Base-by-base conservation (phyloP, 2,113 vertebrate species). In the Morone saxatilis region DNA sequence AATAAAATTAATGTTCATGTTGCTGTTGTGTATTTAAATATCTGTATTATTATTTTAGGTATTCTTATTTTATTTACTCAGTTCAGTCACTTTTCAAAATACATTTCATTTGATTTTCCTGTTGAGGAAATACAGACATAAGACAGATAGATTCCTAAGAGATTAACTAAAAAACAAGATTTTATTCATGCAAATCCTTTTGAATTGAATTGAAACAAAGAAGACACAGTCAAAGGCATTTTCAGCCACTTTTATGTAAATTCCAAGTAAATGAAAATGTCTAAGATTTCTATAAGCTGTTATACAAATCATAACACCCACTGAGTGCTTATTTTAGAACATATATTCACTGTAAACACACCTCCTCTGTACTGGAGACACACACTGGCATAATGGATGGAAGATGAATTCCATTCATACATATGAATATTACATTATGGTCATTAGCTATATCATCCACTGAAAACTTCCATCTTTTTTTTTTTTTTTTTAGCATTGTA, bases 321-420 rank as follows among this genome's bases (percentile, higher is more conserved):
- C 76, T 65, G 20, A 25, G 10, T 57, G 51, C 61, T 86, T 53
- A 71, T 77, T 90, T 73, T 73, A 81, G 62, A 59, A 11, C 59
- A 56, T 7, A 22, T 13, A 79, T 59, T 80, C 40, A 45, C 45
- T 81, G 69, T 70, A 81, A 88, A 84, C 70, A 62, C 54, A 67
- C 43, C 17, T 57, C 70, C 17, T 48, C 62, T 79, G 20, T 31
- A 25, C 5, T 25, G 31, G 8, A 75, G 47, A 74, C 40, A 17
- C 45, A 61, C n/a, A 19, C 9, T 20, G 16, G 31, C 51, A 31
- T 50, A 17, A 77, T 47, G 57, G 48, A 69, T 71, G 40, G 53
- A 43, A 45, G 5, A 38, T 63, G 16, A 36, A 71, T 73, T 56
- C 56, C 31, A 76, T 82, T 82, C 50, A 75, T 54, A n/a, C 41